Conservation (phyloP, 2,797 vertebrate species). For the Lepus townsendii region DNA sequence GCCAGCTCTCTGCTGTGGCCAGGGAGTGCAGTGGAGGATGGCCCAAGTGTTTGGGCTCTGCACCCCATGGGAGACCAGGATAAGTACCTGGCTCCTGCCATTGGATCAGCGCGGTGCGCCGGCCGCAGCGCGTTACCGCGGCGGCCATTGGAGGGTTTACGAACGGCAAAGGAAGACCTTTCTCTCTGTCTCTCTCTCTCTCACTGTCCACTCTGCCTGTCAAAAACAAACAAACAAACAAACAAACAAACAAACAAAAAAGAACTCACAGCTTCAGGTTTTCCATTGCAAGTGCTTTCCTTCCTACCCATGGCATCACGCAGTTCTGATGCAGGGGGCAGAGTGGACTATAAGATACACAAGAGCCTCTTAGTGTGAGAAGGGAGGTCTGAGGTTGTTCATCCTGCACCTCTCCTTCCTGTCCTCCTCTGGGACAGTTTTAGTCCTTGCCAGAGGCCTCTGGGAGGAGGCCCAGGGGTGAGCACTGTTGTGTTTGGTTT, state of each 20-base stretch:
- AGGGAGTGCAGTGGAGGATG: too few species aligned
- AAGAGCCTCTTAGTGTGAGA: background rate
- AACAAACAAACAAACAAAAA: background rate
- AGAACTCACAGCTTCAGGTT: background rate
- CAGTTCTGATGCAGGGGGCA: background rate
- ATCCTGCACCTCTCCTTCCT: background rate
- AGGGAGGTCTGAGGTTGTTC: background rate
- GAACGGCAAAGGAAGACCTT: too few species aligned
- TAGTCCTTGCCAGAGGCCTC: background rate
- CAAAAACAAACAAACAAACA: too few species aligned
- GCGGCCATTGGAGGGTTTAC: too few species aligned
- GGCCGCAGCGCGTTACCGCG: too few species aligned
- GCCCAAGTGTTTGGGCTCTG: too few species aligned
- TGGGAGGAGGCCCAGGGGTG: background rate
- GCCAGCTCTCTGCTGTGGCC: too few species aligned
- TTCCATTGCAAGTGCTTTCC: background rate
- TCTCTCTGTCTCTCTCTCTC: too few species aligned
- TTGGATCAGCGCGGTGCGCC: too few species aligned
- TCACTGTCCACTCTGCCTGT: too few species aligned
- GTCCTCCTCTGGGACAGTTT: background rate
- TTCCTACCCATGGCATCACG: background rate
- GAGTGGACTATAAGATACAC: background rate
- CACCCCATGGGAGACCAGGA: too few species aligned
- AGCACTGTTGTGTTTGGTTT: conserved; percentile 54
- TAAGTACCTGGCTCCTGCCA: too few species aligned